These are phyloP conservation scores for Lingula anatina DNA, from an alignment of 2,888 invertebrate genomes.

Conservation along the genomic window DNA sequence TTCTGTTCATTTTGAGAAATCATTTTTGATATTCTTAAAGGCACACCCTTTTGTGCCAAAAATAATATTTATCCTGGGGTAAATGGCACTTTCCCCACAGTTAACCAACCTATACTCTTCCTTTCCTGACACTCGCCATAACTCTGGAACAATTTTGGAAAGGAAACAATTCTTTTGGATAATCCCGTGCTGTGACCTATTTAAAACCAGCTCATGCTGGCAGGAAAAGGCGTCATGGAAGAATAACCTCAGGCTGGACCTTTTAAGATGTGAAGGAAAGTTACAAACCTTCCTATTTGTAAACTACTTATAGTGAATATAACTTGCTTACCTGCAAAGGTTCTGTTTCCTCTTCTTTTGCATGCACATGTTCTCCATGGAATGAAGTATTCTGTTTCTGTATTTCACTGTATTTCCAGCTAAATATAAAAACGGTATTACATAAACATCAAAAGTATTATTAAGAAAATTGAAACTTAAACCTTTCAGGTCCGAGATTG, in stretches of 20 bases:
- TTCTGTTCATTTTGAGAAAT: constrained; percentile 5
- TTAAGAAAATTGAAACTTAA: constrained; percentile 3
- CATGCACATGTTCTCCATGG: not conserved
- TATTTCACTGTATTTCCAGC: not conserved
- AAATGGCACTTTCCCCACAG: not conserved
- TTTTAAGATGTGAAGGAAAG: too few relatives aligned
- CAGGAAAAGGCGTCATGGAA: too few relatives aligned
- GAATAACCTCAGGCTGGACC: too few relatives aligned
- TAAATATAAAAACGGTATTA: not conserved
- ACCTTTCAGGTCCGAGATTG: constrained; percentile 67
- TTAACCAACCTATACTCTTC: not conserved
- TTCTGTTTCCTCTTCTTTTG: not conserved
- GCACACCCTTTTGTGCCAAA: not conserved
- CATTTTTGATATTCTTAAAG: constrained; percentile 1
- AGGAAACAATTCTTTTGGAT: not conserved
- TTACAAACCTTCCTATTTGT: too few relatives aligned
- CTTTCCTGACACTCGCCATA: too few relatives aligned
- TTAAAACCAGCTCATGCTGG: too few relatives aligned
- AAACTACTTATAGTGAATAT: too few relatives aligned
- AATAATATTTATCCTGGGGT: not conserved
- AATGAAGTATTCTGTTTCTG: not conserved
- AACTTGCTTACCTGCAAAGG: too few relatives aligned
- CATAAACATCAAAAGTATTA: constrained; percentile 1
- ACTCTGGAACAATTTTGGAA: too few relatives aligned
- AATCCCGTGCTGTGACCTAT: not conserved